Percentiles rank a stretch among this genome's conserved stretches.
These are phyloP conservation scores for Neosilurus hyrtlii DNA, from an alignment of 2,797 vertebrate species.

Conservation along the genomic window DNA sequence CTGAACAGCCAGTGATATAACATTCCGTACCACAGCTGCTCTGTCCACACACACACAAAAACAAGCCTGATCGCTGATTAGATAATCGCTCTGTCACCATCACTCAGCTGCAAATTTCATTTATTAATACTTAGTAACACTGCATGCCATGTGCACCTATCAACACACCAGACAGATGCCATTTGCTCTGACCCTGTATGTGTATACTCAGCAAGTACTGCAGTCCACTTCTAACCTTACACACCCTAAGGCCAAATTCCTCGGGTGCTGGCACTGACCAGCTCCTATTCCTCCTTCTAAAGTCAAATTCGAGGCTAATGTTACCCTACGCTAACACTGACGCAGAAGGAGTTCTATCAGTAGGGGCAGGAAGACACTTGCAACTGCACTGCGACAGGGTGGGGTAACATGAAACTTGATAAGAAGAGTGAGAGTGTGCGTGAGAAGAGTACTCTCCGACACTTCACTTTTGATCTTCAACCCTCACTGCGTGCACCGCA, in stretches of 20 bases:
- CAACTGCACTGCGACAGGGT: conserved; percentile 38
- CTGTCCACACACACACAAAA: conserved; percentile 41
- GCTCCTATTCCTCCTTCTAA: conserved; percentile 25
- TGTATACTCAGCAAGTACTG: not conserved
- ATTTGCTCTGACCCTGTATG: not conserved
- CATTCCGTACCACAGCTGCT: conserved; percentile 75
- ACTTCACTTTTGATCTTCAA: not conserved
- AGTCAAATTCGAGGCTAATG: conserved; percentile 3
- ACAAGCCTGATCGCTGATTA: conserved; percentile 32
- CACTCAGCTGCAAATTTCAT: conserved; percentile 7
- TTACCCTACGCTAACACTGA: conserved; percentile 2
- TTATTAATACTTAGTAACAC: conserved; percentile 17
- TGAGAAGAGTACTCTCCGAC: not conserved
- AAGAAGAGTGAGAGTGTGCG: not conserved
- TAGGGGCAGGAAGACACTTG: not conserved
- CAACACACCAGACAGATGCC: not conserved
- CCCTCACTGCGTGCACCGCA: not conserved
- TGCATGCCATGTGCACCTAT: not conserved
- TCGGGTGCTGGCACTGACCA: conserved; percentile 3
- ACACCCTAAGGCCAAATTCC: conserved; percentile 24
- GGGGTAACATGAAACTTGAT: conserved; percentile 44
- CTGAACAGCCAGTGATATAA: conserved; percentile 62
- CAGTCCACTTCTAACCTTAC: not conserved
- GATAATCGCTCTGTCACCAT: conserved; percentile 51
- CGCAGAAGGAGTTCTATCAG: not conserved